phyloP scores from a whole-genome alignment of 2,797 vertebrate species.

The Coracias cyanogaster region DNA sequence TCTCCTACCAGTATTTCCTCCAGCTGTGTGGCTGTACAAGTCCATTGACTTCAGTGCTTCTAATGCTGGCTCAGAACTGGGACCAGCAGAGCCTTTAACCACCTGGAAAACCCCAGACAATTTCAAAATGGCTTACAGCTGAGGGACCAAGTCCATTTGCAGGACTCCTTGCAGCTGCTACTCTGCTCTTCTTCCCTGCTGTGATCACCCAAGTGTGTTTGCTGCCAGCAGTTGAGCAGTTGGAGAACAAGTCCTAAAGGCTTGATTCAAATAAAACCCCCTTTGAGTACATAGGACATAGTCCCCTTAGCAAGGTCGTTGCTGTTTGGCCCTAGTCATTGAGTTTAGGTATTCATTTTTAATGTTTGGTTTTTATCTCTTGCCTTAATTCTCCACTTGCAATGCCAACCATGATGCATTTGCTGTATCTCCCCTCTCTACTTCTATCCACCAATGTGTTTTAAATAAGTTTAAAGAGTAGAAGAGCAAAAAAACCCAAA shows the following conservation, averaged over 20 bases:
- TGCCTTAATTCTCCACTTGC: background rate
- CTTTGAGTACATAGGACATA: background rate
- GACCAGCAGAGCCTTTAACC: background rate
- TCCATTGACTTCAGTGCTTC: background rate
- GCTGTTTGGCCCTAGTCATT: background rate
- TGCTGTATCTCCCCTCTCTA: background rate
- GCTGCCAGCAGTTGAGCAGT: background rate
- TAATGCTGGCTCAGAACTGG: background rate
- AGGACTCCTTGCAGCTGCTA: background rate
- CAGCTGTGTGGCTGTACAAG: background rate
- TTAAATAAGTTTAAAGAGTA: slow-evolving; percentile 38
- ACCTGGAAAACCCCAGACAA: background rate
- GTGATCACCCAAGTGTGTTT: background rate
- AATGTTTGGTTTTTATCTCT: background rate
- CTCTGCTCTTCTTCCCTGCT: background rate
- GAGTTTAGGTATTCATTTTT: background rate
- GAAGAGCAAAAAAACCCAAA: background rate
- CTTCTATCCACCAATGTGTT: slow-evolving; percentile 23
- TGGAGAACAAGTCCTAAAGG: background rate
- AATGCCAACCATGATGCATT: background rate
- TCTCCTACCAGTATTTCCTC: background rate
- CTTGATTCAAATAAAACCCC: background rate
- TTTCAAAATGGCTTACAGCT: background rate
- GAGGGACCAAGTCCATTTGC: background rate
- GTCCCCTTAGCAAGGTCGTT: background rate